Base-by-base conservation (phyloP, 1,140 invertebrate species). In the Micrasema longulum region DNA sequence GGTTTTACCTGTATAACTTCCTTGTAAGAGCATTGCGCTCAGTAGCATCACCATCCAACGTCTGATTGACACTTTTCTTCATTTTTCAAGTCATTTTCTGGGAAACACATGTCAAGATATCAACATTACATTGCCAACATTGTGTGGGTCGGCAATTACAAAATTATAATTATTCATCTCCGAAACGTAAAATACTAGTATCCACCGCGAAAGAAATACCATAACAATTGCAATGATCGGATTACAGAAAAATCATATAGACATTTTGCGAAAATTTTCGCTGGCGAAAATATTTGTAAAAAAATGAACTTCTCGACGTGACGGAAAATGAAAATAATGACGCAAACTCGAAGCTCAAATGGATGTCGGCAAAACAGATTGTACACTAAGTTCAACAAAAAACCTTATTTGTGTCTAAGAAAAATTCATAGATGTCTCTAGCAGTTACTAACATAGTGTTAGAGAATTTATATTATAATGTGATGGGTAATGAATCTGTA, bases 11-110 rank as follows among this genome's bases (percentile, higher is more conserved):
- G 43, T 71, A 71, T 50, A 75, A 50, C 68, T 71, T 75, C 20
- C 73, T 67, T 6, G 73, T 75, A 53, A 67, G 73, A 35, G 73
- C 73, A 57, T 71, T 71, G 47, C 66, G 69, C 53, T 75, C 73
- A 1, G 68, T 50, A 38, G 52, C 36, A 60, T 69, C 67, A 69
- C 67, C 67, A 23, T 69, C 67, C 53, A 53, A 60, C 67, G 67
- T 69, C 67, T 69, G 67, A 48, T 62, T 69, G 16, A 69, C 16
- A 69, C 67, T 69, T 69, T 69, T 69, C 67, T 60, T 69, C 67
- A 69, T 69, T 69, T 62, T 69, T 69, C 67, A 69, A 69, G 67
- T 69, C 67, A 69, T 69, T 35, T 62, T 69, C 55, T 47, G n/a
- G 41, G 35, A 48, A 69, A 69, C 67, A 69, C 67, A 69, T 69